phyloP scores from a whole-genome alignment of 1,140 invertebrate genomes.

The Neodiprion fabricii region DNA sequence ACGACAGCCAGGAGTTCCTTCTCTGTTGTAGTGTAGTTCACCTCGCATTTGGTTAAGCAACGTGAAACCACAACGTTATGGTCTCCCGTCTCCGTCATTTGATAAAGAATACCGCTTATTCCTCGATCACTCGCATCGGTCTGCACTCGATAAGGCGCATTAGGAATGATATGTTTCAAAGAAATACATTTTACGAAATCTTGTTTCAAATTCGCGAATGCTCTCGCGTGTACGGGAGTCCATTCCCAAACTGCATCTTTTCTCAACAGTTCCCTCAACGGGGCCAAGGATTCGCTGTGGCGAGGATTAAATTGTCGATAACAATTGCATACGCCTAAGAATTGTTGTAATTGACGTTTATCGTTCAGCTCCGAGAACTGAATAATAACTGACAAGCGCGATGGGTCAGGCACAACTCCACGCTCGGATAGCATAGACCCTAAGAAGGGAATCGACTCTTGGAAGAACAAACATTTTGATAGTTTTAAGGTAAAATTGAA shows the following conservation, averaged over 20 bases:
- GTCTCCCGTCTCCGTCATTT: conserved; percentile 8
- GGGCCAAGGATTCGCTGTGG: conserved; percentile 14
- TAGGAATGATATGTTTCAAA: conserved; percentile 21
- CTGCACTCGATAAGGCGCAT: conserved; percentile 14
- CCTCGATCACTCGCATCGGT: conserved; percentile 14
- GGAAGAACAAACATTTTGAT: conserved; percentile 19
- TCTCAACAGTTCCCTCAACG: conserved; percentile 22
- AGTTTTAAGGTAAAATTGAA: conserved; percentile 20
- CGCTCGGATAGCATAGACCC: conserved; percentile 36
- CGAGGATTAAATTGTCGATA: conserved; percentile 21
- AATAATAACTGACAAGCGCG: conserved; percentile 40
- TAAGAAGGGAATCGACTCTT: conserved; percentile 34
- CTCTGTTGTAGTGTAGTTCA: background rate
- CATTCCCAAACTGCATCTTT: conserved; percentile 20
- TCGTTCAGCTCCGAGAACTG: conserved; percentile 39
- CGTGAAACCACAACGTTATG: conserved; percentile 2
- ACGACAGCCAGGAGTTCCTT: conserved; percentile 20
- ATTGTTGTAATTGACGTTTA: conserved; percentile 26
- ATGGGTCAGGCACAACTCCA: conserved; percentile 40
- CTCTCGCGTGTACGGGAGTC: conserved; percentile 9
- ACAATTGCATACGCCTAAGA: conserved; percentile 19
- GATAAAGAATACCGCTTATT: background rate
- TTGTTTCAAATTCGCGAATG: conserved; percentile 21
- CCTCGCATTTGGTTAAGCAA: conserved; percentile 11
- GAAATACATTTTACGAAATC: conserved; percentile 19